phyloP scores from a whole-genome alignment of 2,888 invertebrate species.

The Leptinotarsa tumamoca region DNA sequence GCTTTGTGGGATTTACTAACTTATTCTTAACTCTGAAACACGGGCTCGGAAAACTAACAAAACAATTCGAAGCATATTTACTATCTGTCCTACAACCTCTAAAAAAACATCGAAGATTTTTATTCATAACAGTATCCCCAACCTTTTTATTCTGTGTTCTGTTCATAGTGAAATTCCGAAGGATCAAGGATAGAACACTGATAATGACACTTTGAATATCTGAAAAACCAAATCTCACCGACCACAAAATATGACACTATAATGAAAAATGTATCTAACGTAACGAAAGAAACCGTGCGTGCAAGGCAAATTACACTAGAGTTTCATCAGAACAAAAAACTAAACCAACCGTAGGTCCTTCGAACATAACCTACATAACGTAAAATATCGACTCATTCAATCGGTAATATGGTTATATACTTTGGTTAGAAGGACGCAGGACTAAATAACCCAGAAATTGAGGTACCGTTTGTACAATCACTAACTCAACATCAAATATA shows the following conservation, averaged over 20 bases:
- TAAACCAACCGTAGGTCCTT: too few relatives aligned
- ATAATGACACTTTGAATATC: not conserved
- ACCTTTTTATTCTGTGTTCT: not conserved
- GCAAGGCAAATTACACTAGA: too few relatives aligned
- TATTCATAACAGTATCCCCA: not conserved
- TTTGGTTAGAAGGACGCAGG: too few relatives aligned
- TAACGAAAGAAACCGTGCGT: not conserved
- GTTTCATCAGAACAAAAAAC: too few relatives aligned
- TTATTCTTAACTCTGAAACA: slow-evolving; percentile 21
- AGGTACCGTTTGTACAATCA: too few relatives aligned
- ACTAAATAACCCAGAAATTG: too few relatives aligned
- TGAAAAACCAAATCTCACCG: not conserved
- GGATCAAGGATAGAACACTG: not conserved
- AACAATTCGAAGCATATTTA: slow-evolving; percentile 12
- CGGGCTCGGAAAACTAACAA: slow-evolving; percentile 13
- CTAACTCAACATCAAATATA: too few relatives aligned
- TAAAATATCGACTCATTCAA: too few relatives aligned
- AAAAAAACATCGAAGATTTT: not conserved
- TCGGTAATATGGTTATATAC: too few relatives aligned
- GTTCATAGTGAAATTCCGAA: not conserved
- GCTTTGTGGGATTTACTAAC: slow-evolving; percentile 5
- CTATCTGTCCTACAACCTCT: slow-evolving; percentile 15
- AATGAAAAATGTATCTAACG: not conserved
- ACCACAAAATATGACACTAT: not conserved
- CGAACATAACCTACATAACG: too few relatives aligned